Conservation (phyloP, 2,797 vertebrate species). For the Darevskia mixta region DNA sequence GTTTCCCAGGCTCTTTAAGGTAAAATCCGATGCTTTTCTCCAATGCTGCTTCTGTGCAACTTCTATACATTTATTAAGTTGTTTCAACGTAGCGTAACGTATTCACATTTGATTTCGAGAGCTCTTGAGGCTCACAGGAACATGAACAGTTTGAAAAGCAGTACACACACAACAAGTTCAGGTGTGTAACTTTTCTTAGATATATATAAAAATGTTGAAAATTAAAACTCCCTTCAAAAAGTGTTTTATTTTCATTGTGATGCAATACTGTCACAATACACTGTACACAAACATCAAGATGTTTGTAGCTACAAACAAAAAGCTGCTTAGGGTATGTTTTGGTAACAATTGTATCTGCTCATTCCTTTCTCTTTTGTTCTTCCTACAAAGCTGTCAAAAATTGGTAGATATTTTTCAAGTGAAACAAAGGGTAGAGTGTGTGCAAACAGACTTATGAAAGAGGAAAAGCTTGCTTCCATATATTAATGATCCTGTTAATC, state of each 20-base stretch:
- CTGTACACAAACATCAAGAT: not conserved
- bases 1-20: constrained; percentile 96
- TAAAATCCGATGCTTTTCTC: constrained; percentile 62
- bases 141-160: not conserved
- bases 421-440: not conserved
- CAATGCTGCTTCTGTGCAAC: not conserved
- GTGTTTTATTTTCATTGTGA: not conserved
- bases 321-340: not conserved
- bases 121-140: not conserved
- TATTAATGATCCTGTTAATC: not conserved
- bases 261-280: not conserved
- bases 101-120: not conserved
- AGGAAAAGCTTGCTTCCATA: not conserved
- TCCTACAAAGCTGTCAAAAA: not conserved
- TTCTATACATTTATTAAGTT: not conserved
- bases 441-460: not conserved
- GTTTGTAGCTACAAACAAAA: not conserved
- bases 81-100: not conserved
- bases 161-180: not conserved
- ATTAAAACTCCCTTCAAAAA: not conserved
- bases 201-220: not conserved
- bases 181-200: not conserved
- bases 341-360: not conserved
- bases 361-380: not conserved
- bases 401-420: not conserved